Evolutionary conservation across 2,888 invertebrate genomes (phyloP).

Genomic region (Zaprionus lineosus): DNA sequence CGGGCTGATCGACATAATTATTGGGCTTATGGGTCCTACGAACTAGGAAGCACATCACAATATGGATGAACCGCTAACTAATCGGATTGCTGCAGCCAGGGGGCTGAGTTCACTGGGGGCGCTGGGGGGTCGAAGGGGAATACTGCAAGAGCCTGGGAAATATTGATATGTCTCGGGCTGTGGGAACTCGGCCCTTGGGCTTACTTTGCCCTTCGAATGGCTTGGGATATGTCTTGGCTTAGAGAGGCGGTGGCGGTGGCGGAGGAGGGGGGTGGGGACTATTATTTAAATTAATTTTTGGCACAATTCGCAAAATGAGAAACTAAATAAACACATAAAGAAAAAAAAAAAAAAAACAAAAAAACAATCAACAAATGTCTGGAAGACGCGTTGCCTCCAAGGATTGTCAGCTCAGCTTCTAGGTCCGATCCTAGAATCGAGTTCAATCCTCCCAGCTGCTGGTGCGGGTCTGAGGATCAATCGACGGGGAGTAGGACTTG

Average conservation of each 20-base stretch:
- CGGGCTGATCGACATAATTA: slow-evolving; percentile 4
- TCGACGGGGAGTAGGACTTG: slow-evolving; percentile 86
- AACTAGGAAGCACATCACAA: slow-evolving; percentile 71
- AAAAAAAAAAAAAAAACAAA: slow-evolving; percentile 15
- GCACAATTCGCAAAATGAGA: slow-evolving; percentile 67
- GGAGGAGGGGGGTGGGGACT: no score
- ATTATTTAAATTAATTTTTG: slow-evolving; percentile 72
- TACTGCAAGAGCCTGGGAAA: slow-evolving; percentile 38
- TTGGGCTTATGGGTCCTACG: no score
- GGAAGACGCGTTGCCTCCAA: slow-evolving; percentile 35
- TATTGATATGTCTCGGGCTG: no score
- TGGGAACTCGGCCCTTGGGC: slow-evolving; percentile 11
- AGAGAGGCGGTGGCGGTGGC: no score
- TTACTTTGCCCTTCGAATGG: slow-evolving; percentile 5
- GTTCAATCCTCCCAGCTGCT: slow-evolving; percentile 83
- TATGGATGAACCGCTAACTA: slow-evolving; percentile 70
- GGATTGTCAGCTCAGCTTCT: no score
- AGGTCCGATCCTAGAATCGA: slow-evolving; percentile 47
- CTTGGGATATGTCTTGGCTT: no score
- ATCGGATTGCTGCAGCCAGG: slow-evolving; percentile 10
- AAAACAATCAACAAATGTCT: slow-evolving; percentile 20
- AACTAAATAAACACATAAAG: slow-evolving; percentile 20
- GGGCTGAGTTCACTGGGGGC: slow-evolving; percentile 22
- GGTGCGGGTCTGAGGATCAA: slow-evolving; percentile 82
- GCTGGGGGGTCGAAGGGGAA: no score